phyloP scores from a whole-genome alignment of 1,140 invertebrate genomes.

The Micrasema minimum region DNA sequence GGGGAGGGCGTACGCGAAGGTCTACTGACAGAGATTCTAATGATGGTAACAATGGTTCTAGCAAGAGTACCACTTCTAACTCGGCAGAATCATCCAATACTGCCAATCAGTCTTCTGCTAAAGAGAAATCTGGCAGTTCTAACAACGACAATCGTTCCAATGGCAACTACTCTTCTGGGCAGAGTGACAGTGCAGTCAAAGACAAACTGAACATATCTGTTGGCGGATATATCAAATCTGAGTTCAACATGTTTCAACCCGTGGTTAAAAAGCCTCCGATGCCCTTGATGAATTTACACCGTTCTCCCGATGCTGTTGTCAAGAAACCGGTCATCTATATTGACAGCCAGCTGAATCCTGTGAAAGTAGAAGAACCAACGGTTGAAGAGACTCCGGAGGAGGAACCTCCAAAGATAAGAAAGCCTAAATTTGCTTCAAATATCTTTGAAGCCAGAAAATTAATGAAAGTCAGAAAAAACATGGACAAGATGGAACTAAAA shows the following conservation, averaged over 20 bases:
- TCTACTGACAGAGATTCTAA: slow-evolving; percentile 71
- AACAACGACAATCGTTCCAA: slow-evolving; percentile 61
- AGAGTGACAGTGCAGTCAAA: slow-evolving; percentile 56
- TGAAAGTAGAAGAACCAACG: slow-evolving; percentile 39
- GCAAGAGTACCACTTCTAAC: slow-evolving; percentile 57
- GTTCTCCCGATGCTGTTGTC: slow-evolving; percentile 18
- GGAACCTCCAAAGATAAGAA: slow-evolving; percentile 62
- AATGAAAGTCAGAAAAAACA: slow-evolving; percentile 72
- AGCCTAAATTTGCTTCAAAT: slow-evolving; percentile 72
- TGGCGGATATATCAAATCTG: slow-evolving; percentile 51
- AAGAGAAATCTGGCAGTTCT: slow-evolving; percentile 58
- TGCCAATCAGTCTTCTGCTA: slow-evolving; percentile 53
- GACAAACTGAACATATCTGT: slow-evolving; percentile 45
- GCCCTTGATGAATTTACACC: slow-evolving; percentile 15
- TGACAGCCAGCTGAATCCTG: slow-evolving; percentile 46
- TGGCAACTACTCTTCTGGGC: slow-evolving; percentile 61
- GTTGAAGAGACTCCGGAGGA: too few species aligned
- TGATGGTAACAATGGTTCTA: slow-evolving; percentile 65
- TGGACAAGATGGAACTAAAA: slow-evolving; percentile 69
- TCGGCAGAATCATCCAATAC: slow-evolving; percentile 56
- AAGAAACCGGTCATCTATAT: slow-evolving; percentile 49
- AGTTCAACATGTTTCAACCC: slow-evolving; percentile 51
- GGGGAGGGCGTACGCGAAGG: slow-evolving; percentile 62
- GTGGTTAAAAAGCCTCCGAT: slow-evolving; percentile 33
- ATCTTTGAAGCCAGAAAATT: slow-evolving; percentile 70